Evolutionary conservation across 2,113 vertebrate species (phyloP), one percentile per base, ranked within the genome.

Genomic region (Bufo gargarizans): DNA sequence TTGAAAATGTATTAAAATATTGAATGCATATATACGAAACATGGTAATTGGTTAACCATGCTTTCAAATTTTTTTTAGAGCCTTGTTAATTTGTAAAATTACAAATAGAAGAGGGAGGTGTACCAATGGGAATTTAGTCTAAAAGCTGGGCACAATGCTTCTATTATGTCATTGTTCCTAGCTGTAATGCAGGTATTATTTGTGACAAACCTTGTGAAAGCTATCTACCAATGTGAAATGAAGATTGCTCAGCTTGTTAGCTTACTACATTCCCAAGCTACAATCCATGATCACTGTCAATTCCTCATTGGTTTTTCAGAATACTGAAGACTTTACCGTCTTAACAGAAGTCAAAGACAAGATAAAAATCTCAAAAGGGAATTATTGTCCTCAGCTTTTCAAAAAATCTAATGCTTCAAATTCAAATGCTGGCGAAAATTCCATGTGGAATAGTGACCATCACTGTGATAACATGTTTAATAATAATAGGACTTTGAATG

Each of bases 101-200:
- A 2, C 45, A 77, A 84, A 49, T 90, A 76, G 89, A 56, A 3
- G 49, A 86, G 84, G 77, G 17, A 85, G 90, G 74, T 61, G 89
- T 77, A 77, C 87, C 80, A 50, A 81, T 43, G 89, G 72, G 88
- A 90, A 87, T 88, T 79, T 89, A 78, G 91, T 91, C 86, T 84
- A 87, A 89, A 63, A 89, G 72, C 87, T 87, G 91, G 92, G 82
- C 53, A 82, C n/a, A 5, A 69, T 87, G 86, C 81, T 90, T 90
- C 63, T 65, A 17, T 4, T 90, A 92, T 90, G 22, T 85, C 84
- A 17, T 89, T 91, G 80, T 91, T 92, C 89, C 86, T 89, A 89
- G 89, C 47, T 83, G 61, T 88, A 89, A 91, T 59, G 49, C 81
- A 72, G 84, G 20, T 81, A 84, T 91, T 91, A 89, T 91, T 91